Percentiles rank a stretch among this genome's conserved stretches.
phyloP scores from a whole-genome alignment of 2,113 vertebrate genomes.

The Neopipo cinnamomea region DNA sequence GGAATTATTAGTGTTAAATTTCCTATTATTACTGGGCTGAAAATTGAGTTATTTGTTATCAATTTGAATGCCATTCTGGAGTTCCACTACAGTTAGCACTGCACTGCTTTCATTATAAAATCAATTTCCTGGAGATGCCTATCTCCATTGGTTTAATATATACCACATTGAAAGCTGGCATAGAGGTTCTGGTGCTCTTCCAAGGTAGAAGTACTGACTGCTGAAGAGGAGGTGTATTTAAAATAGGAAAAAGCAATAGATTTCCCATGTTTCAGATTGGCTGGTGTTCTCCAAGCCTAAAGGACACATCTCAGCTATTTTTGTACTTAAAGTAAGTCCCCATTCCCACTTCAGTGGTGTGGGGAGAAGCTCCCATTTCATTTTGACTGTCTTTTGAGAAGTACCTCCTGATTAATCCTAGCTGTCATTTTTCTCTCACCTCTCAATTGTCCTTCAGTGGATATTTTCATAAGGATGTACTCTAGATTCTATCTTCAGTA shows the following conservation, averaged over 20 bases:
- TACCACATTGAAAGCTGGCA: neutral
- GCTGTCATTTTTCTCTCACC: neutral
- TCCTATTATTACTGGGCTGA: neutral
- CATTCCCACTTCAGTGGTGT: neutral
- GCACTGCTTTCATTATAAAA: constrained; percentile 41
- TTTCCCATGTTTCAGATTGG: neutral
- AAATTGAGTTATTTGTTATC: constrained; percentile 46
- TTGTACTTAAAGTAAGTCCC: neutral
- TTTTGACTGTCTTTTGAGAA: neutral
- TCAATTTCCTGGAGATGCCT: constrained; percentile 51
- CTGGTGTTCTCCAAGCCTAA: neutral
- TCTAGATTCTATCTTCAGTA: neutral
- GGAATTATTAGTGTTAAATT: constrained; percentile 1
- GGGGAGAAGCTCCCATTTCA: neutral
- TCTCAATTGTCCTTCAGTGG: neutral
- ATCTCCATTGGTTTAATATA: constrained; percentile 36
- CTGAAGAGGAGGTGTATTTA: neutral
- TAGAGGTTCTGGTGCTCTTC: constrained; percentile 6
- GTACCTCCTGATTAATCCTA: neutral
- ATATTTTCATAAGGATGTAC: neutral
- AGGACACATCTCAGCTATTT: neutral
- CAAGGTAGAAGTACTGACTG: neutral
- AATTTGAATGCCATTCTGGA: constrained; percentile 3
- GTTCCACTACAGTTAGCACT: neutral
- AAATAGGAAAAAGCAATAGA: constrained; percentile 6